A percentile compares a stretch with the other conserved stretches of the same genome.
These are phyloP conservation scores for Sericinus montela DNA, from an alignment of 2,888 invertebrate genomes.

Conservation along the genomic window DNA sequence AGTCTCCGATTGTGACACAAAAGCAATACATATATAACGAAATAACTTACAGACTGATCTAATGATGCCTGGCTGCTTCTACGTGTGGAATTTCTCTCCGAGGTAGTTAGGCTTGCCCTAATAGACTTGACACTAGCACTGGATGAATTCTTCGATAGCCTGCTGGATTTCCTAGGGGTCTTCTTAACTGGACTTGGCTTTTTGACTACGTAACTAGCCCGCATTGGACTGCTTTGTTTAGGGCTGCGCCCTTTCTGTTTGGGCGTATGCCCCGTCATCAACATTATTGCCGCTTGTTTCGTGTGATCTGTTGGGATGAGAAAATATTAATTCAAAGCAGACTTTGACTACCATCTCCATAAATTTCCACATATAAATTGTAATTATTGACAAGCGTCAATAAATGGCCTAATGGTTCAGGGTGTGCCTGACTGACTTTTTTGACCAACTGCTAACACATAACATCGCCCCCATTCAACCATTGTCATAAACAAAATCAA, in stretches of 20 bases:
- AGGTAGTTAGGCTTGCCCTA: not conserved
- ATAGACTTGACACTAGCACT: not conserved
- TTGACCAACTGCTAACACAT: too few relatives aligned
- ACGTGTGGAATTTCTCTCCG: not conserved
- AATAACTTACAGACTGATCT: conserved; percentile 3
- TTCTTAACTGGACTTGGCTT: conserved; percentile 16
- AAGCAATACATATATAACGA: too few relatives aligned
- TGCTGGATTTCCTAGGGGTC: not conserved
- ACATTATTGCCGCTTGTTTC: conserved; percentile 66
- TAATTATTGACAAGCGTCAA: too few relatives aligned
- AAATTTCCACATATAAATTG: too few relatives aligned
- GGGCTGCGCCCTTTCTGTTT: conserved; percentile 20
- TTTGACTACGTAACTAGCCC: conserved; percentile 9
- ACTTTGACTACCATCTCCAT: too few relatives aligned
- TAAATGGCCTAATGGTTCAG: too few relatives aligned
- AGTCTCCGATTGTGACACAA: too few relatives aligned
- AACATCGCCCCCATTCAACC: too few relatives aligned
- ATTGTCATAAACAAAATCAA: too few relatives aligned
- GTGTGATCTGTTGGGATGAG: conserved; percentile 50
- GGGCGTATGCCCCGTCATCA: conserved; percentile 64
- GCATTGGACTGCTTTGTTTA: not conserved
- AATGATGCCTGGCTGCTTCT: not conserved
- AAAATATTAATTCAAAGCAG: not conserved
- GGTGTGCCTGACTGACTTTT: too few relatives aligned
- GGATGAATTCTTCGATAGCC: not conserved